Evolutionary conservation across 2,113 vertebrate species (phyloP), one percentile per base, ranked within the genome.

Genomic region (Maylandia zebra): DNA sequence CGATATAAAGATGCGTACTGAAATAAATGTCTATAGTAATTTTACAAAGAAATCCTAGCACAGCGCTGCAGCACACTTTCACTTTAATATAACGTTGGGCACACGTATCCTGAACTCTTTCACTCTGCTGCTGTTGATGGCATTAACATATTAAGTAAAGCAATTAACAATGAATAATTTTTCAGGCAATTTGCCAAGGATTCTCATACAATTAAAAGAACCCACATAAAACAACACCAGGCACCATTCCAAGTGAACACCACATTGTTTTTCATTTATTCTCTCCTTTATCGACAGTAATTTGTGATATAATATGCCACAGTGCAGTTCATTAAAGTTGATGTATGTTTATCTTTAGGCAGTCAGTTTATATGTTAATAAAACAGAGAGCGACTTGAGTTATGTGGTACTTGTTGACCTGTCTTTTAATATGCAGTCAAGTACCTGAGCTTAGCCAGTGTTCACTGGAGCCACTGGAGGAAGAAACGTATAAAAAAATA

Each of bases 101-200:
- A 10, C 17, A 38, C 76, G 7, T 41, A 10, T n/a, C 12, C 30
- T 43, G 12, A 85, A 90, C 27, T 7, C 7, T 41, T 24, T 7
- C 55, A 78, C 30, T 43, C 10, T 30, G 43, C 71, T 84, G 41
- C 59, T 11, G 6, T 24, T 13, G 1, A 36, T 88, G 45, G 48
- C 66, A 91, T 91, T 91, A 90, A 83, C 83, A 91, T 90, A 86
- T 92, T 91, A 90, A 90, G 79, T 89, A 83, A 86, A 87, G 34
- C 71, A 78, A 50, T 82, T 91, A 52, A 57, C 61, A 83, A 8
- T 76, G 81, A 64, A 85, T 83, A 59, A 83, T 89, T 90, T 79
- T 87, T 85, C 24, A 85, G 88, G 89, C 88, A 82, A 48, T 86
- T 90, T 90, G 78, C 88, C 89, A 92, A 86, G 43, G 41, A 86